phyloP scores from a whole-genome alignment of 2,113 vertebrate species.

The Hemiscyllium ocellatum region DNA sequence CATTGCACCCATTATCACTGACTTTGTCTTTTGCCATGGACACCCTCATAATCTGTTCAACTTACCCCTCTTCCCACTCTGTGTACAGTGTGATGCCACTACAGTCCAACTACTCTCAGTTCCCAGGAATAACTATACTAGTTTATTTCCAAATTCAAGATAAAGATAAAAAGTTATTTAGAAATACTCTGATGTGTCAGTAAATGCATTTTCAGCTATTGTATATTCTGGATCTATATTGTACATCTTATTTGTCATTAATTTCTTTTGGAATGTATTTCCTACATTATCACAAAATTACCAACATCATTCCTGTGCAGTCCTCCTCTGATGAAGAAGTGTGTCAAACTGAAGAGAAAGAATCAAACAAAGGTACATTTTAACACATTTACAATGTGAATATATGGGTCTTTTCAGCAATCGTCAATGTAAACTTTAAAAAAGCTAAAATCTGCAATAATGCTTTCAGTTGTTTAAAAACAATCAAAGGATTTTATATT shows the following conservation, averaged over 20 bases:
- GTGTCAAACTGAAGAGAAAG: conserved; percentile 12
- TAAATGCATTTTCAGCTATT: neutral
- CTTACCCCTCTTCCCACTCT: too few species aligned
- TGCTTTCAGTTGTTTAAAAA: neutral
- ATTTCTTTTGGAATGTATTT: neutral
- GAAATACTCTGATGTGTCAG: neutral
- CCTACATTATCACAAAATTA: neutral
- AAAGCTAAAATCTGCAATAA: neutral
- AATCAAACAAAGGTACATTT: conserved; percentile 29
- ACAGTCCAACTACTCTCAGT: too few species aligned
- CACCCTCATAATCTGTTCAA: too few species aligned
- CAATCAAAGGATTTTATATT: neutral
- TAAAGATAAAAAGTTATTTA: neutral
- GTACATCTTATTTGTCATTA: neutral
- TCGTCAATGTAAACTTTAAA: neutral
- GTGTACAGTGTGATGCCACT: too few species aligned
- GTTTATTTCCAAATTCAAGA: neutral
- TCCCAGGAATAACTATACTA: too few species aligned
- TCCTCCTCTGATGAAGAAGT: neutral
- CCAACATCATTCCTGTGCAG: neutral
- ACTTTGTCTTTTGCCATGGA: too few species aligned
- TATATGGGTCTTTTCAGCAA: neutral
- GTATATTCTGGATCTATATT: too few species aligned
- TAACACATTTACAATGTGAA: neutral
- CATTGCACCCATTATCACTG: too few species aligned